phyloP scores from a whole-genome alignment of 2,797 vertebrate species.

The Anguilla marmorata region DNA sequence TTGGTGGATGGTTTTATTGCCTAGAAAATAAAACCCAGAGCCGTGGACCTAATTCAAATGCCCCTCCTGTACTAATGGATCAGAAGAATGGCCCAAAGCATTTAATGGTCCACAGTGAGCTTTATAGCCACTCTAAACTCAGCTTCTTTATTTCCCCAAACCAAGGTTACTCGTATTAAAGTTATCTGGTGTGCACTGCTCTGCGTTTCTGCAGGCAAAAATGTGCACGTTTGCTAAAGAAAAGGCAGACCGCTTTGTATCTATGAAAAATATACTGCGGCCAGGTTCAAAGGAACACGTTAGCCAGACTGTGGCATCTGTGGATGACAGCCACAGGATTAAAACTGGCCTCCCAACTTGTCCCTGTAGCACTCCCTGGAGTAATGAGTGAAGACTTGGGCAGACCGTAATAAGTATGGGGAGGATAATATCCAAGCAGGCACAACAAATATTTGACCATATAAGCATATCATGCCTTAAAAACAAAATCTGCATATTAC shows the following conservation, averaged over 20 bases:
- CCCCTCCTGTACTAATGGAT: conserved; percentile 61
- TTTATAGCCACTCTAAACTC: conserved; percentile 53
- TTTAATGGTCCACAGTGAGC: conserved; percentile 54
- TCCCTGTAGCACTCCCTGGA: neutral
- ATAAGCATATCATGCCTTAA: neutral
- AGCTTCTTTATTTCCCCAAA: conserved; percentile 22
- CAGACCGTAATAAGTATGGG: neutral
- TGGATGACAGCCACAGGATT: neutral
- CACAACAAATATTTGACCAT: neutral
- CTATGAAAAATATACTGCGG: conserved; percentile 9
- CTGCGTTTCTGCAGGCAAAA: neutral
- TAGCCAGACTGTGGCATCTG: neutral
- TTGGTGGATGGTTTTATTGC: conserved; percentile 47
- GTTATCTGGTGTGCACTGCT: neutral
- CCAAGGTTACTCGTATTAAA: conserved; percentile 53
- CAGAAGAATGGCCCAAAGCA: conserved; percentile 51
- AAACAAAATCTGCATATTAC: neutral
- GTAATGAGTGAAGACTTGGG: neutral
- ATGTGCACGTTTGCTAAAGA: neutral
- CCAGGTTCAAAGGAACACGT: neutral
- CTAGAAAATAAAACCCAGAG: conserved; percentile 57
- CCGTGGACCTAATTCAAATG: conserved; percentile 58
- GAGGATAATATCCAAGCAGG: neutral
- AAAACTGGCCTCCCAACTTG: neutral
- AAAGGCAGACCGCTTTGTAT: neutral